These are phyloP conservation scores for Heteractis magnifica DNA, from an alignment of 92 coral and sea anemone species.

Conservation along the genomic window DNA sequence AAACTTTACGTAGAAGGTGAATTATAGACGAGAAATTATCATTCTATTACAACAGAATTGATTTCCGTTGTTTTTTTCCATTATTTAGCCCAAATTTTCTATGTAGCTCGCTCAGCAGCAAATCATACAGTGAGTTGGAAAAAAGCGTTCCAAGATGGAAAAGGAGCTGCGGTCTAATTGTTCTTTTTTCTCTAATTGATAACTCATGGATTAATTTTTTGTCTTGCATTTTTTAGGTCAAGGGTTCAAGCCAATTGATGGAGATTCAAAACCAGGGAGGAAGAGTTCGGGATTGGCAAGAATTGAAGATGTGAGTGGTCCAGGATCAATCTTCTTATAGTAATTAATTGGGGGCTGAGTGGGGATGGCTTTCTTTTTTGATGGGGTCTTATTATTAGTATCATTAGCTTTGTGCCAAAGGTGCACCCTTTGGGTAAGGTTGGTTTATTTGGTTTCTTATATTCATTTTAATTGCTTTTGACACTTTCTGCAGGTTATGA, in stretches of 20 bases:
- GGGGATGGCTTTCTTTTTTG: too few relatives aligned
- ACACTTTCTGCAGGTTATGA: constrained; percentile 54
- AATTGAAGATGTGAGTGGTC: constrained; percentile 64
- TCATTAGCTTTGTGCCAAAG: too few relatives aligned
- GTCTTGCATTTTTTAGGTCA: constrained; percentile 27
- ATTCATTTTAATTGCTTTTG: neutral
- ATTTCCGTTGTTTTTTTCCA: neutral
- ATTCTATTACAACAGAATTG: too few relatives aligned
- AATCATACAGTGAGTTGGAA: too few relatives aligned
- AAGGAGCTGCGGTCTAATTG: too few relatives aligned
- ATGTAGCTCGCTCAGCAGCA: too few relatives aligned
- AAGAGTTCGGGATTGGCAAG: constrained; percentile 77
- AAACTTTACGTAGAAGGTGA: constrained; percentile 80
- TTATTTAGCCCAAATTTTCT: neutral
- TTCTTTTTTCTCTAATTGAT: too few relatives aligned
- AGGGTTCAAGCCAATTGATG: constrained; percentile 33
- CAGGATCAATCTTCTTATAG: neutral
- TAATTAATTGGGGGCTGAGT: too few relatives aligned
- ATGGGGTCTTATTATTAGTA: too few relatives aligned
- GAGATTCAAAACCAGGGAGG: constrained; percentile 51
- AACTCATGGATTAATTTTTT: neutral
- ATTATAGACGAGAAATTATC: neutral
- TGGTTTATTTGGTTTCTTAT: neutral
- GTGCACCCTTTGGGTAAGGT: neutral
- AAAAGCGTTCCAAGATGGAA: too few relatives aligned